These are phyloP conservation scores for Erpornis zantholeuca DNA, from an alignment of 2,113 vertebrate species.

Conservation along the genomic window DNA sequence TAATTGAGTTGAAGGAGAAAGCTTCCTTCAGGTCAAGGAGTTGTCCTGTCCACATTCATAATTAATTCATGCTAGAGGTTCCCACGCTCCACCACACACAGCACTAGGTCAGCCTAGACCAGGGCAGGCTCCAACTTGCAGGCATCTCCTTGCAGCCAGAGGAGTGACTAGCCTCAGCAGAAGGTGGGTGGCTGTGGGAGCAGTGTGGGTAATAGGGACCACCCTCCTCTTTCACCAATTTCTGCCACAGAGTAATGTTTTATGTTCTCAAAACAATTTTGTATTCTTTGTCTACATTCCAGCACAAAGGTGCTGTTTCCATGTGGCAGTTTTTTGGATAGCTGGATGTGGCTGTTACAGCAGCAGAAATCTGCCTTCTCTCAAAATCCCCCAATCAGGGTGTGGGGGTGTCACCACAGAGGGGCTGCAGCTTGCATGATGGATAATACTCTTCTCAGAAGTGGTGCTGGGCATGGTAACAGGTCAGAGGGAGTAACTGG, in stretches of 20 bases:
- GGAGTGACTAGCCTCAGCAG: background rate
- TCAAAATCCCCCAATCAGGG: background rate
- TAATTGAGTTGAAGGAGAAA: background rate
- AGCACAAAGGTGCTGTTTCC: background rate
- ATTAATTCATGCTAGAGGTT: background rate
- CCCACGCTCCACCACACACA: fast-evolving
- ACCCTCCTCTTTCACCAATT: background rate
- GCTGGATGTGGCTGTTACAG: background rate
- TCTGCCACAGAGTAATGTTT: background rate
- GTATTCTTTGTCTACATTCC: background rate
- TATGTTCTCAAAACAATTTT: background rate
- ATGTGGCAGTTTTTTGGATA: background rate
- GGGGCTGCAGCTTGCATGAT: background rate
- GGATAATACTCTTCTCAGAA: background rate
- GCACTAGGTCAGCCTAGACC: background rate
- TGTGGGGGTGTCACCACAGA: background rate
- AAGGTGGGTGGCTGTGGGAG: background rate
- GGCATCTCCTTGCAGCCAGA: background rate
- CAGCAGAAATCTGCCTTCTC: background rate
- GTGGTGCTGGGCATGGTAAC: background rate
- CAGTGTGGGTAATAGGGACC: background rate
- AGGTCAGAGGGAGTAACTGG: fast-evolving
- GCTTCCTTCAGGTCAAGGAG: background rate
- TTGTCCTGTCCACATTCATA: background rate
- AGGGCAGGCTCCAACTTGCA: background rate